Evolutionary conservation across 2,888 invertebrate genomes (phyloP).

Genomic region (Pherbina coryleti): DNA sequence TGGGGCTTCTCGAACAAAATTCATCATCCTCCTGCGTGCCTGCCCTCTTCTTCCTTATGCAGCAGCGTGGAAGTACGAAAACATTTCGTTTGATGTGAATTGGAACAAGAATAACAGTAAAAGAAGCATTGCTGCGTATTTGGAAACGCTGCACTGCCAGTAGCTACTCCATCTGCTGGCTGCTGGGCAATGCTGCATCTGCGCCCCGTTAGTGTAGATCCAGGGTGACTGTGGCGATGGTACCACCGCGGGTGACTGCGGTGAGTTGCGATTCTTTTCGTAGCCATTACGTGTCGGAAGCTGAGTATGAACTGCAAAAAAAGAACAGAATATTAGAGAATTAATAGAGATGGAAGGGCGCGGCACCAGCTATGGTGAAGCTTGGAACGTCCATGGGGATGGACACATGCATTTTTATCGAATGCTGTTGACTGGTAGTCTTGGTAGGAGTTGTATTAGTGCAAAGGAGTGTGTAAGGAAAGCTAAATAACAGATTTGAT

Average conservation of each 20-base stretch:
- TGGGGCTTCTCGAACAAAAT: background rate
- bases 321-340: background rate
- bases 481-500: constrained; percentile 15
- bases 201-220: constrained; percentile 59
- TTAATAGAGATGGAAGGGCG: constrained; percentile 25
- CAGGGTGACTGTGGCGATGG: constrained; percentile 66
- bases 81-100: constrained; percentile 54
- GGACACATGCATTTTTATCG: constrained; percentile 3
- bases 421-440: background rate
- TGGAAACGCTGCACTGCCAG: constrained; percentile 42
- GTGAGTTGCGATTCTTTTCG: constrained; percentile 62
- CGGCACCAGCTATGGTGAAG: background rate
- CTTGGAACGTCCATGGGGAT: background rate
- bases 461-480: too few relatives aligned
- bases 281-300: constrained; percentile 62
- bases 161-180: constrained; percentile 33
- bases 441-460: too few relatives aligned
- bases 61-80: constrained; percentile 15
- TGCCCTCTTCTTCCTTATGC: constrained; percentile 5
- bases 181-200: constrained; percentile 44
- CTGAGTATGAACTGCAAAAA: constrained; percentile 62
- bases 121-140: too few relatives aligned
- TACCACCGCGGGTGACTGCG: constrained; percentile 54
- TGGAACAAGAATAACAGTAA: constrained; percentile 50
- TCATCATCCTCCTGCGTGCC: background rate